Evolutionary conservation across 2,113 vertebrate species (phyloP).

Genomic region (Ammodytes dubius): DNA sequence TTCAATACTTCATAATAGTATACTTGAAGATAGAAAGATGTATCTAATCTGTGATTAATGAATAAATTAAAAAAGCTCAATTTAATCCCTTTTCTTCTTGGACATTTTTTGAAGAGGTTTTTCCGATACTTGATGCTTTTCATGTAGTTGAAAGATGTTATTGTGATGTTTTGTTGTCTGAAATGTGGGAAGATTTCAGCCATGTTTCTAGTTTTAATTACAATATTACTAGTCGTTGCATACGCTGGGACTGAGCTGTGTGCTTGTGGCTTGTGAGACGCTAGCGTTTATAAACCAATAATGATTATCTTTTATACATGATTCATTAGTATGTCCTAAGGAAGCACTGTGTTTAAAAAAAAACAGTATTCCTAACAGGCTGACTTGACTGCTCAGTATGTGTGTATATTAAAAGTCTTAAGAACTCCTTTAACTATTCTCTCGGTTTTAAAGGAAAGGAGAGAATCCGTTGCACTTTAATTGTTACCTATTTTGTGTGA

Average conservation of each 20-base stretch:
- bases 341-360: slow-evolving; percentile 65
- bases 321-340: slow-evolving; percentile 85
- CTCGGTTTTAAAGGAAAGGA: slow-evolving; percentile 51
- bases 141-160: slow-evolving; percentile 15
- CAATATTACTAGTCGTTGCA: slow-evolving; percentile 82
- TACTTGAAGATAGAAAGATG: slow-evolving; percentile 7
- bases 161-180: slow-evolving; percentile 48
- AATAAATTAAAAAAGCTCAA: not conserved
- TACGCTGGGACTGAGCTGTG: slow-evolving; percentile 77
- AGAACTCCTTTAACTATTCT: slow-evolving; percentile 27
- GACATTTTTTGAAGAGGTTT: slow-evolving; percentile 15
- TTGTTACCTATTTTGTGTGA: slow-evolving; percentile 70
- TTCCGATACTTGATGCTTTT: not conserved
- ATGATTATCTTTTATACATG: slow-evolving; percentile 85
- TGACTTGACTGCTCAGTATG: slow-evolving; percentile 71
- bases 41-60: not conserved
- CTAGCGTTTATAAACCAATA: slow-evolving; percentile 81
- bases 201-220: slow-evolving; percentile 80
- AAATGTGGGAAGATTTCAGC: slow-evolving; percentile 55
- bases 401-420: slow-evolving; percentile 61
- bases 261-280: slow-evolving; percentile 77
- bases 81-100: not conserved
- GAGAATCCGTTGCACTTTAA: slow-evolving; percentile 51
- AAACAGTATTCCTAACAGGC: slow-evolving; percentile 72
- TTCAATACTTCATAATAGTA: not conserved